A percentile compares a stretch with the other conserved stretches of the same genome.
These are phyloP conservation scores for Oryzias sinensis DNA, from an alignment of 2,797 vertebrate species.

Conservation along the genomic window DNA sequence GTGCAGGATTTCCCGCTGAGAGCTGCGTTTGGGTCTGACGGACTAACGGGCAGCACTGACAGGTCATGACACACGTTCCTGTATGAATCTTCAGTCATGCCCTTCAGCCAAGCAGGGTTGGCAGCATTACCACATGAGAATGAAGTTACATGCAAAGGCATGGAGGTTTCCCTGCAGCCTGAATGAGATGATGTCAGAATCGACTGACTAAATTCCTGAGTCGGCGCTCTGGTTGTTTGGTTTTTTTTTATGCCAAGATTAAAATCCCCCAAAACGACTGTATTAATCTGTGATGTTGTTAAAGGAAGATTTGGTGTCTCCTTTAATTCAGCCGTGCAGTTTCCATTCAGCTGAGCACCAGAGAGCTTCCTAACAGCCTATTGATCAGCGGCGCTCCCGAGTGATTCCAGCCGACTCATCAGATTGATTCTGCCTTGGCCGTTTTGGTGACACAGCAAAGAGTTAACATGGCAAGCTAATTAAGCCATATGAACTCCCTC, in stretches of 20 bases:
- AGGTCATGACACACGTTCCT: conserved; percentile 51
- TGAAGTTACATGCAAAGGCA: conserved; percentile 66
- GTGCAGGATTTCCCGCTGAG: conserved; percentile 37
- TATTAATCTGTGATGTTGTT: conserved; percentile 33
- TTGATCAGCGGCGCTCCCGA: conserved; percentile 55
- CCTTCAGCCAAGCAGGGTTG: conserved; percentile 57
- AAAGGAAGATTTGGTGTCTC: conserved; percentile 30
- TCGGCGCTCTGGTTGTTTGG: conserved; percentile 20
- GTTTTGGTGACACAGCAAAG: conserved; percentile 65
- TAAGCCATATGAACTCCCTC: conserved; percentile 36
- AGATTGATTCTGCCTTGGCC: conserved; percentile 65
- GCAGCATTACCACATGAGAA: conserved; percentile 71
- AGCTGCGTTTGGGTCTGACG: conserved; percentile 37
- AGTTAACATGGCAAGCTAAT: conserved; percentile 52
- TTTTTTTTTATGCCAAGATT: conserved; percentile 11
- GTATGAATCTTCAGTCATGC: conserved; percentile 58
- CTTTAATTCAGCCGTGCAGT: conserved; percentile 41
- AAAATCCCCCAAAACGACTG: conserved; percentile 25
- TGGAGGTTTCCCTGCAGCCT: conserved; percentile 55
- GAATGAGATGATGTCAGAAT: conserved; percentile 51
- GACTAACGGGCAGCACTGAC: conserved; percentile 62
- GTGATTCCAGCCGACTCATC: conserved; percentile 53
- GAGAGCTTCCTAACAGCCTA: conserved; percentile 57
- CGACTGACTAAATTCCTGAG: conserved; percentile 35
- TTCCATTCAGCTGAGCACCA: conserved; percentile 48